Evolutionary conservation across 1,140 invertebrate species (phyloP).

Genomic region (Nomia melanderi): DNA sequence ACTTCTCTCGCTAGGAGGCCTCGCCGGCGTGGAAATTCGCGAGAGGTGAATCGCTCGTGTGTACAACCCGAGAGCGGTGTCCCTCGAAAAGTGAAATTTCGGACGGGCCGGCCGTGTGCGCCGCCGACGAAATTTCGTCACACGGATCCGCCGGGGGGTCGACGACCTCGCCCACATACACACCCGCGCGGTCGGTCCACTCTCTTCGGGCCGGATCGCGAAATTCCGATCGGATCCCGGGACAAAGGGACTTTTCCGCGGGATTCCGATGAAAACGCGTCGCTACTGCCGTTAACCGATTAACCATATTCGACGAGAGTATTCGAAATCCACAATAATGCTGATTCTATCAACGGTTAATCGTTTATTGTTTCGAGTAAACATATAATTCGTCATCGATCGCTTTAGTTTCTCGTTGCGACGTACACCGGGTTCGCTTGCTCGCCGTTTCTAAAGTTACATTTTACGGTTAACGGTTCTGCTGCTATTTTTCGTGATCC

Average conservation of each 20-base stretch:
- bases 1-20: constrained; percentile 65
- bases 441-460: too few species aligned
- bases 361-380: too few species aligned
- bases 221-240: not conserved
- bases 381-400: too few species aligned
- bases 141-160: constrained; percentile 37
- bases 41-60: constrained; percentile 60
- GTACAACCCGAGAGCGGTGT: constrained; percentile 12
- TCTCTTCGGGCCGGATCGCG: not conserved
- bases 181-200: constrained; percentile 35
- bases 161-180: constrained; percentile 47
- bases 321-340: too few species aligned
- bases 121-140: constrained; percentile 55
- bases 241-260: not conserved
- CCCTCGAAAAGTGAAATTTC: constrained; percentile 76
- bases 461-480: too few species aligned
- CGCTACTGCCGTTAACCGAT: too few species aligned
- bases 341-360: too few species aligned
- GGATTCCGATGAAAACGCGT: not conserved
- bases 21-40: constrained; percentile 72
- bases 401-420: too few species aligned
- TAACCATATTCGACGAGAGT: too few species aligned
- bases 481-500: too few species aligned
- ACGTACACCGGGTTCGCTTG: too few species aligned
- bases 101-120: constrained; percentile 1